These are phyloP conservation scores for Acanthaster planci DNA, from an alignment of 35 echinoderm and acorn worm species.

Conservation along the genomic window DNA sequence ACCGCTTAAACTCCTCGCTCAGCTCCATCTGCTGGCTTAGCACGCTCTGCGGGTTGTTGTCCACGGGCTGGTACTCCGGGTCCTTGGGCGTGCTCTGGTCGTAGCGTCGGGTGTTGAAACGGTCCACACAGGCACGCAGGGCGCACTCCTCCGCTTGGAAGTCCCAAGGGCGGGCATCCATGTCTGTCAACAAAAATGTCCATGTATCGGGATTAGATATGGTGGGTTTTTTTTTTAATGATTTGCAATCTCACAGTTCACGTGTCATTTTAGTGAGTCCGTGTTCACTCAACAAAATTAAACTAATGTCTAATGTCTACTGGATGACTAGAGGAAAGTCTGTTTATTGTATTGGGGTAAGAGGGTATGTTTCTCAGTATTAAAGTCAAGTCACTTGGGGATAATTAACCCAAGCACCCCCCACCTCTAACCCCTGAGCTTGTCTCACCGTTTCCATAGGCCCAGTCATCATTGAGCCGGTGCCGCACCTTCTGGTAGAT, in stretches of 20 bases:
- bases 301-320: too few species aligned
- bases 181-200: slow-evolving; percentile 62
- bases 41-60: slow-evolving; percentile 97
- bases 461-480: slow-evolving; percentile 97
- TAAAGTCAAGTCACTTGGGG: too few species aligned
- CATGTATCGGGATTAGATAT: too few species aligned
- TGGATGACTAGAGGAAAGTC: too few species aligned
- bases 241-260: too few species aligned
- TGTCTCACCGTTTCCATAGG: slow-evolving; percentile 87
- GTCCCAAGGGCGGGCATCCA: slow-evolving; percentile 99
- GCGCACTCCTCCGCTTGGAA: slow-evolving; percentile 99
- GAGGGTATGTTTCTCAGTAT: too few species aligned
- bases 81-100: slow-evolving; percentile 61
- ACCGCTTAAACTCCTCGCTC: slow-evolving; percentile 93
- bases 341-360: too few species aligned
- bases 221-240: too few species aligned
- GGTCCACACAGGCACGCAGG: slow-evolving; percentile 88
- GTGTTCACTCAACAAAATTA: too few species aligned
- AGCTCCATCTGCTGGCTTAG: slow-evolving; percentile 86
- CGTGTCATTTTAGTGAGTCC: too few species aligned
- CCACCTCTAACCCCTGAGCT: too few species aligned
- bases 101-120: slow-evolving; percentile 93
- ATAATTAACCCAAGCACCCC: too few species aligned
- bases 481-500: slow-evolving; percentile 98
- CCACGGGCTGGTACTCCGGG: slow-evolving; percentile 77